A percentile compares a stretch with the other conserved stretches of the same genome.
These are phyloP conservation scores for Grapholita molesta DNA, from an alignment of 1,140 invertebrate species.

Conservation along the genomic window DNA sequence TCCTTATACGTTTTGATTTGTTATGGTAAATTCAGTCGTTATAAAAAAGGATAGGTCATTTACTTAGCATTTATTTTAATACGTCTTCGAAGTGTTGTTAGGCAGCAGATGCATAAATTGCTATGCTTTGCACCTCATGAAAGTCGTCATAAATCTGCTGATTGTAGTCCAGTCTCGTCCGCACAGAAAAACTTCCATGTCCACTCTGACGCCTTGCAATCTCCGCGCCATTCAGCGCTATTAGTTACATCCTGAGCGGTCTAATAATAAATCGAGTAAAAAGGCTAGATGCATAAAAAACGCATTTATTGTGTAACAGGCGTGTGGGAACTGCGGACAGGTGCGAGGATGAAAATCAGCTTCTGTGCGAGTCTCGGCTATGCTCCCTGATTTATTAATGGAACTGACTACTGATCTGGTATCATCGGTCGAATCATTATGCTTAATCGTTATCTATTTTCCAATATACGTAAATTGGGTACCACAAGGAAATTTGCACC, in stretches of 20 bases:
- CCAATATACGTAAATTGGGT: neutral
- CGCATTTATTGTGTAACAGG: slow-evolving; percentile 57
- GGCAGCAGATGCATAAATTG: neutral
- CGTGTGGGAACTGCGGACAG: slow-evolving; percentile 60
- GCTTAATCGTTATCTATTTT: neutral
- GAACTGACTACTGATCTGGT: neutral
- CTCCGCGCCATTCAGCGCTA: slow-evolving; percentile 8
- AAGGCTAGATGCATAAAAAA: slow-evolving; percentile 58
- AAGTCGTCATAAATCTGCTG: slow-evolving; percentile 1
- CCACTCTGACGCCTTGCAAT: neutral
- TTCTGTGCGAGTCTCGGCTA: slow-evolving; percentile 36
- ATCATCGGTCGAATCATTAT: neutral
- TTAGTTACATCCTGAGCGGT: slow-evolving; percentile 42
- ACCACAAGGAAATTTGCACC: too few species aligned
- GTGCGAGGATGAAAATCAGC: slow-evolving; percentile 58
- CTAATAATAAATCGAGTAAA: slow-evolving; percentile 30
- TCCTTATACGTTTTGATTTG: too few species aligned
- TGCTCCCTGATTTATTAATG: neutral
- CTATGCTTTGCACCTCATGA: neutral
- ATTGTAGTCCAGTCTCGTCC: neutral
- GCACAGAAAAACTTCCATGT: slow-evolving; percentile 5
- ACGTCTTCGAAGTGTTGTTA: neutral
- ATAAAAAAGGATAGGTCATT: neutral
- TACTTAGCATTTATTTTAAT: neutral
- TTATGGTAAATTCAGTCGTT: neutral